Base-by-base conservation (phyloP, 2,113 vertebrate species). In the Chascanopsetta lugubris region DNA sequence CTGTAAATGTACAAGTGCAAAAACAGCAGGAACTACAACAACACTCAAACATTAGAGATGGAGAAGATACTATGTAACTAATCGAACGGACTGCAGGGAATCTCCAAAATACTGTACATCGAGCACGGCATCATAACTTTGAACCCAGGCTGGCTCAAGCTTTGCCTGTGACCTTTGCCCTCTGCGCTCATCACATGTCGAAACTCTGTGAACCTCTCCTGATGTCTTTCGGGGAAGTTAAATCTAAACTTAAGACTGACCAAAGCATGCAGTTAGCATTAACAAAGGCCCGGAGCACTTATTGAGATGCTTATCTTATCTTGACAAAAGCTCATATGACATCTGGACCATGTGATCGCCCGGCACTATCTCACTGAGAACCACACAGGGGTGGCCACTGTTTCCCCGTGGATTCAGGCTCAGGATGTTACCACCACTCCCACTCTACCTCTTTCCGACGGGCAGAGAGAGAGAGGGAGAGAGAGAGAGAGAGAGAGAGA, bases 241-340 rank as follows among this genome's bases (percentile, higher is more conserved):
- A 67, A 54, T 49, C 55, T 50, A 72, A 76, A 58, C 61, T 63
- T 18, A 61, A 69, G 40, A 69, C 60, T 58, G 54, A 50, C 58
- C 24, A 51, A 15, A 61, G 36, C 54, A 64, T 72, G 45, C 38
- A 53, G 27, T 80, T 49, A 62, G 46, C 29, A 70, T 79, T 72
- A 55, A 11, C 34, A 53, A 56, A 57, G 12, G 29, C 69, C 54
- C 0, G 0, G 11, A 60, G 69, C 47, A 51, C 45, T 61, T 55
- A 57, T 46, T 46, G 40, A 63, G 65, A 83, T 74, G 25, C 67
- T 59, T 29, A 60, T 86, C 79, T 67, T 50, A 46, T 76, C 66
- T 50, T 26, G 25, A 60, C 43, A 61, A 69, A 76, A 60, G 73
- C 77, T 89, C 89, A 86, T 81, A 76, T 77, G 77, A 88, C 73